Percentiles rank a stretch among this genome's conserved stretches.
These are phyloP conservation scores for Hepsetus odoe DNA, from an alignment of 2,113 vertebrate species.

Conservation along the genomic window DNA sequence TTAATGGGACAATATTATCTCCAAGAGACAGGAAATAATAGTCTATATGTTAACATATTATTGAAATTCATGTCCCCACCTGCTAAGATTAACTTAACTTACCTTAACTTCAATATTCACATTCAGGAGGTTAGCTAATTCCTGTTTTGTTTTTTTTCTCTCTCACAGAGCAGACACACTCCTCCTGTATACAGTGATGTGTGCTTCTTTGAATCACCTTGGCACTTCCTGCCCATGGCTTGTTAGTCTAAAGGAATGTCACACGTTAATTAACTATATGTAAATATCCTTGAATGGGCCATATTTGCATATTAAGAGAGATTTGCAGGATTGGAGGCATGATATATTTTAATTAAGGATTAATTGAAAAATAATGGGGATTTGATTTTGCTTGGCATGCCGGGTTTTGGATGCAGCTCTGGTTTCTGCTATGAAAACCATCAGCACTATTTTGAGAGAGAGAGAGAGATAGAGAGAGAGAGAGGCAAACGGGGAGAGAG, in stretches of 20 bases:
- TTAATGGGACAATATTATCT: no score
- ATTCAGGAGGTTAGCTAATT: not conserved
- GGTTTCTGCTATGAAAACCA: constrained; percentile 82
- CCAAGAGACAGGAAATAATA: not conserved
- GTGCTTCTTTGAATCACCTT: constrained; percentile 71
- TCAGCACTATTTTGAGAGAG: constrained; percentile 69
- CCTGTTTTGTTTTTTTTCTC: not conserved
- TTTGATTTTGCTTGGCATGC: constrained; percentile 97
- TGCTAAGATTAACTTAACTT: not conserved
- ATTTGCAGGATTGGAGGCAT: constrained; percentile 92
- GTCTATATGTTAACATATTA: not conserved
- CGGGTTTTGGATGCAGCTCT: constrained; percentile 80
- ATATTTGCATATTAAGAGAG: constrained; percentile 96
- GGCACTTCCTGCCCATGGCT: constrained; percentile 83
- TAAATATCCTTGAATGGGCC: constrained; percentile 95
- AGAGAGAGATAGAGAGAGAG: constrained; percentile 1
- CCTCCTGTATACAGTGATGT: constrained; percentile 18
- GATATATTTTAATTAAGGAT: constrained; percentile 99
- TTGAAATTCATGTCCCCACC: no score
- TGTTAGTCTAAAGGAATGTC: constrained; percentile 93
- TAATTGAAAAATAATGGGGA: constrained; percentile 98
- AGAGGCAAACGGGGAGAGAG: constrained; percentile 21
- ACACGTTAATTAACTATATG: constrained; percentile 96
- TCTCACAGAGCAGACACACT: no score
- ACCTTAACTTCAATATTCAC: no score